These are phyloP conservation scores for Hypomecis atomaria DNA, from an alignment of 2,888 invertebrate species.

Conservation along the genomic window DNA sequence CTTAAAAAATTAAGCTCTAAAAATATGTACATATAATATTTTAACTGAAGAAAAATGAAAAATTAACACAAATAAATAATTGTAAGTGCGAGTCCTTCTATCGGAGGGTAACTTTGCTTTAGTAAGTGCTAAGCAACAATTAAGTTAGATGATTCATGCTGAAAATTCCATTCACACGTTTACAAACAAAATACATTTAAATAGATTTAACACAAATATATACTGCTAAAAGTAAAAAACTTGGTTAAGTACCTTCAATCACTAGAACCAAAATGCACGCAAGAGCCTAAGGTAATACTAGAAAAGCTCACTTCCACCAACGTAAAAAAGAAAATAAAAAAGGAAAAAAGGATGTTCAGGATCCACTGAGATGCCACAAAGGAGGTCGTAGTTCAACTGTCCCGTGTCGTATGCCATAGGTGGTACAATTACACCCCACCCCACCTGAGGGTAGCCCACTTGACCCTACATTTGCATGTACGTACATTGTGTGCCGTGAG, in stretches of 20 bases:
- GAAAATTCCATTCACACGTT: slow-evolving; percentile 1
- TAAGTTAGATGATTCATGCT: slow-evolving; percentile 7
- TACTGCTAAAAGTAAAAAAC: neutral
- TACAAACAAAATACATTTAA: neutral
- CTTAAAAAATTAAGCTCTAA: no score
- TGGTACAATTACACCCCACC: slow-evolving; percentile 75
- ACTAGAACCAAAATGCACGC: neutral
- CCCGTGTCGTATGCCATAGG: slow-evolving; percentile 68
- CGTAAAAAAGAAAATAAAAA: slow-evolving; percentile 15
- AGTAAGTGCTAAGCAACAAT: slow-evolving; percentile 2
- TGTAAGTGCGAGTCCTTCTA: neutral
- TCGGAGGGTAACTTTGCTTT: slow-evolving; percentile 1
- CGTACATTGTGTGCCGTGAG: slow-evolving; percentile 34
- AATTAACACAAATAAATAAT: no score
- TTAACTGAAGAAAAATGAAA: no score
- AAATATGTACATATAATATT: no score
- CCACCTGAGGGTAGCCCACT: slow-evolving; percentile 74
- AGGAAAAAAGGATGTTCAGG: slow-evolving; percentile 53
- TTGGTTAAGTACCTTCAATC: neutral
- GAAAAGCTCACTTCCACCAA: slow-evolving; percentile 19
- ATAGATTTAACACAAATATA: neutral
- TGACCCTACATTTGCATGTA: slow-evolving; percentile 71
- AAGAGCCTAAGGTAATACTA: slow-evolving; percentile 25
- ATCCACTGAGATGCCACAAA: slow-evolving; percentile 47
- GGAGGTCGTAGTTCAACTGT: slow-evolving; percentile 69